Evolutionary conservation across 2,113 vertebrate species (phyloP).

Genomic region (Anguilla japonica): DNA sequence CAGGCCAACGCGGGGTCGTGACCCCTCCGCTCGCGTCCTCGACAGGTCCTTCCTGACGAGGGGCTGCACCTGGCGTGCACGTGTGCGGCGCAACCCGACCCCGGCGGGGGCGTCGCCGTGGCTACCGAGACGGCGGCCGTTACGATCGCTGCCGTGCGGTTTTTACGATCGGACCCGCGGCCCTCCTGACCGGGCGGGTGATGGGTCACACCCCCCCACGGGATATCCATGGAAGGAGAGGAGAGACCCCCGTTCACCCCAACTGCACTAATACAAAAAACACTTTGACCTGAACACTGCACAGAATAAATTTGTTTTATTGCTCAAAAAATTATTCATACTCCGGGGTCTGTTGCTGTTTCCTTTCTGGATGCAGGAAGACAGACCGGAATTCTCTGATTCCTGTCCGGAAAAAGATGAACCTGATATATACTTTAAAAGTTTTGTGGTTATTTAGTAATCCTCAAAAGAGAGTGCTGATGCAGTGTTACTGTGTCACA

Average conservation of each 20-base stretch:
- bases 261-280: no score
- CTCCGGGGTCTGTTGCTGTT: not conserved
- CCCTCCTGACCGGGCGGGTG: not conserved
- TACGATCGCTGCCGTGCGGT: not conserved
- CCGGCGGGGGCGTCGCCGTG: not conserved
- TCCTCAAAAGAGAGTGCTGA: not conserved
- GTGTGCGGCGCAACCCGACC: not conserved
- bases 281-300: no score
- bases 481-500: no score
- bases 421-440: not conserved
- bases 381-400: not conserved
- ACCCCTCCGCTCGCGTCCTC: not conserved
- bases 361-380: not conserved
- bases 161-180: no score
- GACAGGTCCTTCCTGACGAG: not conserved
- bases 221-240: no score
- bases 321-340: no score
- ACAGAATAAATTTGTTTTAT: no score
- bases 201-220: not conserved
- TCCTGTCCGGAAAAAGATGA: not conserved
- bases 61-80: constrained; percentile 13
- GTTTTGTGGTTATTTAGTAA: not conserved
- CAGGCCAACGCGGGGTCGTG: not conserved
- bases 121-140: not conserved
- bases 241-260: no score